Conservation (phyloP, 2,888 invertebrate genomes). For the Andrena dorsata region DNA sequence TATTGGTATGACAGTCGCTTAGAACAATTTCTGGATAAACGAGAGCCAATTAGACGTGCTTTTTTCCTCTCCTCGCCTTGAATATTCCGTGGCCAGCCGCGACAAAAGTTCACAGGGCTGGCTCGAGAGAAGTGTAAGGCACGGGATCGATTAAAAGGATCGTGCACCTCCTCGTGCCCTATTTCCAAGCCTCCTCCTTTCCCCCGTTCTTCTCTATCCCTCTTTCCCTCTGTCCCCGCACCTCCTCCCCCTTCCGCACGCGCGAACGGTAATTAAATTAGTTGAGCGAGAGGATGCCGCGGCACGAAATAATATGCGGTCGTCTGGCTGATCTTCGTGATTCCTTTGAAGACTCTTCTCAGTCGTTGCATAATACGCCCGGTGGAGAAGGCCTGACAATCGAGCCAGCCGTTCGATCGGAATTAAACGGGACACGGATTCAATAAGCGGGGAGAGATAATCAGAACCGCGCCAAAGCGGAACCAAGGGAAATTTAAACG, state of each 20-base stretch:
- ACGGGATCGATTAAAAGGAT: conserved; percentile 36
- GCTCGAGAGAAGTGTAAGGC: neutral
- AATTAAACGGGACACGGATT: conserved; percentile 52
- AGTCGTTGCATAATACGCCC: conserved; percentile 36
- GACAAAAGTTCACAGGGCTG: conserved; percentile 9
- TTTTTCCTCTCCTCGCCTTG: neutral
- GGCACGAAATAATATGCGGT: conserved; percentile 56
- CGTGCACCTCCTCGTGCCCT: conserved; percentile 14
- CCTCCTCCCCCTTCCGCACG: conserved; percentile 7
- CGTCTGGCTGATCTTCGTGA: conserved; percentile 56
- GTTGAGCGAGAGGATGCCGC: conserved; percentile 37
- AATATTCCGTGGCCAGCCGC: conserved; percentile 31
- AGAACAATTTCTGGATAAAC: neutral
- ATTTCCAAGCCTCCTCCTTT: conserved; percentile 14
- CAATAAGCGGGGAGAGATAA: conserved; percentile 27
- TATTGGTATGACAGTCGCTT: neutral
- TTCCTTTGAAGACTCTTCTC: conserved; percentile 40
- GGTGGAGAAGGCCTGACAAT: conserved; percentile 26
- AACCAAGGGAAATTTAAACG: conserved; percentile 38
- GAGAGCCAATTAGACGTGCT: too few species aligned
- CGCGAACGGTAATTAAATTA: conserved; percentile 63
- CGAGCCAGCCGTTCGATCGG: conserved; percentile 33
- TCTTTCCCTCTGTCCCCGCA: conserved; percentile 1
- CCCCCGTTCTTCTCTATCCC: neutral
- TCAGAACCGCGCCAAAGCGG: conserved; percentile 21